These are phyloP conservation scores for Microctonus hyperodae DNA, from an alignment of 2,888 invertebrate species.

Conservation along the genomic window DNA sequence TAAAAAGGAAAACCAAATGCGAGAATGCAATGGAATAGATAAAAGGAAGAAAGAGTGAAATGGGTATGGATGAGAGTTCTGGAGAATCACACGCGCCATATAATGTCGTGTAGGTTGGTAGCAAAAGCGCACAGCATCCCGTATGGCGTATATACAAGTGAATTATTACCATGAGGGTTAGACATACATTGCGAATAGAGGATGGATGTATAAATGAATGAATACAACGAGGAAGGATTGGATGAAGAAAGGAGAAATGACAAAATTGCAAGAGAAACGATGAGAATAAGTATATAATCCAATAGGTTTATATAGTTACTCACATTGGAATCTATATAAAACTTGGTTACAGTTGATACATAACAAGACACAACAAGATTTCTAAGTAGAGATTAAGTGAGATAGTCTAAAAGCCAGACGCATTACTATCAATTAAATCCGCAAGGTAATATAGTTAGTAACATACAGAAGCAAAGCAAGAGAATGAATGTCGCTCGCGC, in stretches of 20 bases:
- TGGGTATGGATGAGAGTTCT: neutral
- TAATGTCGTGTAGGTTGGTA: slow-evolving; percentile 25
- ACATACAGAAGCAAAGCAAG: slow-evolving; percentile 21
- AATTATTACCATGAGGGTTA: slow-evolving; percentile 37
- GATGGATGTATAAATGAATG: slow-evolving; percentile 7
- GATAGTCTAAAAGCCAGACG: slow-evolving; percentile 39
- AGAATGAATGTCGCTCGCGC: slow-evolving; percentile 27
- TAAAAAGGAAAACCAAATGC: neutral
- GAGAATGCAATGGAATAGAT: neutral
- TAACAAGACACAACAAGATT: slow-evolving; percentile 30
- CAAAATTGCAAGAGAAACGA: slow-evolving; percentile 14
- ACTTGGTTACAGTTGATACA: slow-evolving; percentile 28
- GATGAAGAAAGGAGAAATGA: slow-evolving; percentile 8
- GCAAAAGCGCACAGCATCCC: slow-evolving; percentile 31
- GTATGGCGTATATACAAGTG: slow-evolving; percentile 42
- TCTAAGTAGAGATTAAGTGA: slow-evolving; percentile 38
- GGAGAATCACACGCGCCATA: slow-evolving; percentile 16
- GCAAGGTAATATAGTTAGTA: slow-evolving; percentile 32
- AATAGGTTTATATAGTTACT: slow-evolving; percentile 30
- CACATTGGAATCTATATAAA: slow-evolving; percentile 6
- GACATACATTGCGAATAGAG: slow-evolving; percentile 19
- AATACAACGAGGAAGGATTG: no score
- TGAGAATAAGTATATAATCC: neutral
- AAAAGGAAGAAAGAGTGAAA: neutral
- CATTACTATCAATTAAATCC: slow-evolving; percentile 52